These are phyloP conservation scores for Ophthalmolycus amberensis DNA, from an alignment of 2,113 vertebrate genomes.

Conservation along the genomic window DNA sequence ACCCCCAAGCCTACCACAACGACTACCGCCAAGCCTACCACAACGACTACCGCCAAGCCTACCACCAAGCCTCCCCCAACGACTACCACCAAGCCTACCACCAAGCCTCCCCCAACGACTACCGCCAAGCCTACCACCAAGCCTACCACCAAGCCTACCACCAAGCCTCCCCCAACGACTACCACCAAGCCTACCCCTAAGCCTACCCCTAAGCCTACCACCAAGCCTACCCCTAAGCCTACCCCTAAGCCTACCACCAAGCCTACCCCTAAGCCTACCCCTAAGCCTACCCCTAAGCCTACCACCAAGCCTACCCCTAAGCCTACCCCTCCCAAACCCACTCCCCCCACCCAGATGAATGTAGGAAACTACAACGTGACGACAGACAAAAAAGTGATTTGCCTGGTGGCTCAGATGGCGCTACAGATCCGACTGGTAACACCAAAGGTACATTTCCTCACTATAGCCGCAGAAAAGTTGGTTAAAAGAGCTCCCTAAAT, in stretches of 20 bases:
- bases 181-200: background rate
- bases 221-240: fast-evolving
- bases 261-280: background rate
- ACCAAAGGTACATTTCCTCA: slow-evolving; percentile 51
- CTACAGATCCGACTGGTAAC: slow-evolving; percentile 69
- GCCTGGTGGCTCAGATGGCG: slow-evolving; percentile 62
- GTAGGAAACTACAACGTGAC: slow-evolving; percentile 66
- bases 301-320: background rate
- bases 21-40: background rate
- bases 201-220: background rate
- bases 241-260: background rate
- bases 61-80: background rate
- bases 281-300: background rate
- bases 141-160: background rate
- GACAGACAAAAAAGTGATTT: background rate
- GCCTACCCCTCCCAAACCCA: slow-evolving; percentile 4
- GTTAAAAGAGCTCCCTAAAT: background rate
- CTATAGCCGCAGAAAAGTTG: background rate
- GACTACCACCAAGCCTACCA: background rate
- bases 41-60: background rate
- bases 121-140: background rate
- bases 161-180: background rate
- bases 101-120: background rate
- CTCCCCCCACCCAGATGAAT: slow-evolving; percentile 8
- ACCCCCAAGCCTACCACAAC: background rate